A percentile compares a stretch with the other conserved stretches of the same genome.
Conservation (phyloP, 2,113 vertebrate genomes). For the Pseudonaja textilis region DNA sequence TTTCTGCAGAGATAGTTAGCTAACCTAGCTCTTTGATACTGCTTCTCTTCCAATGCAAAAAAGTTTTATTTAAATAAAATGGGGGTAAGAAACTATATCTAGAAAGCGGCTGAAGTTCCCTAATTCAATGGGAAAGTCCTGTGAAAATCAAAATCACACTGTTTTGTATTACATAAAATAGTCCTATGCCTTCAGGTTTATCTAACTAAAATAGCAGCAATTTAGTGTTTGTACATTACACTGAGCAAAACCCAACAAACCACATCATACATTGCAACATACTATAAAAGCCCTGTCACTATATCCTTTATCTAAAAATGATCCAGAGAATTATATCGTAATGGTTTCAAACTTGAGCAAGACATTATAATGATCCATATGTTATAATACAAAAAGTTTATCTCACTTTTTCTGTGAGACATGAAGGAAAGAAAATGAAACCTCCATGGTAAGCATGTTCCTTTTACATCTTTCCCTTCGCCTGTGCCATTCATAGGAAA, state of each 20-base stretch:
- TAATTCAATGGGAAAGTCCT: not conserved
- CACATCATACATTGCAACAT: not conserved
- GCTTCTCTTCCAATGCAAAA: not conserved
- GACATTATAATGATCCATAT: not conserved
- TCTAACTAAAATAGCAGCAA: not conserved
- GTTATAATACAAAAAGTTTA: not conserved
- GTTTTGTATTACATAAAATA: not conserved
- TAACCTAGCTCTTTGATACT: not conserved
- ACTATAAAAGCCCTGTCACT: not conserved
- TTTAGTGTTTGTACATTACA: not conserved
- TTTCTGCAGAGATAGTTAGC: not conserved
- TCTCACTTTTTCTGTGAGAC: not conserved
- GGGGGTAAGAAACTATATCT: not conserved
- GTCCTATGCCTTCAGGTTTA: not conserved
- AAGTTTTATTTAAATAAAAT: not conserved
- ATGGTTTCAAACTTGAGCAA: not conserved
- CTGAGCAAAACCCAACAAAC: not conserved
- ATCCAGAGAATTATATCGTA: not conserved
- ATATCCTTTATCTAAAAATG: not conserved
- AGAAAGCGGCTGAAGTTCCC: not conserved
- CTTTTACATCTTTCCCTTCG: not conserved
- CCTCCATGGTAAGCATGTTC: not conserved
- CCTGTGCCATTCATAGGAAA: not conserved
- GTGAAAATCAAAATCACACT: not conserved
- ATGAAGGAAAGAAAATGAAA: not conserved